Evolutionary conservation across 1,140 invertebrate species (phyloP).

Genomic region (Macrotrachela quadricornifera): DNA sequence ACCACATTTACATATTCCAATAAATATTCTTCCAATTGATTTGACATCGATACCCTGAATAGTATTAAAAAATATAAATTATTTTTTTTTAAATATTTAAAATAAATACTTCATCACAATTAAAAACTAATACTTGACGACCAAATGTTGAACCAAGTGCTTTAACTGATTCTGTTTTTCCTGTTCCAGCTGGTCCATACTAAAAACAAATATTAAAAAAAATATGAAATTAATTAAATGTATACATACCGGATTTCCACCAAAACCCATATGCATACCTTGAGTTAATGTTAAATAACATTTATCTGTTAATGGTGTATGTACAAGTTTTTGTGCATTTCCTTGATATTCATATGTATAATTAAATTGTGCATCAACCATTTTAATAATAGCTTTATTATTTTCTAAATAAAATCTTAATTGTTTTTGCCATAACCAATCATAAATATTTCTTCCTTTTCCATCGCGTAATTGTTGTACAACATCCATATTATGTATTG

Average conservation of each 20-base stretch:
- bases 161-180: slow-evolving; percentile 92
- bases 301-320: slow-evolving; percentile 75
- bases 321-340: slow-evolving; percentile 64
- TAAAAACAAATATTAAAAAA: too few species aligned
- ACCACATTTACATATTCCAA: slow-evolving; percentile 70
- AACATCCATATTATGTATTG: slow-evolving; percentile 66
- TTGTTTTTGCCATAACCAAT: slow-evolving; percentile 88
- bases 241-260: slow-evolving; percentile 62
- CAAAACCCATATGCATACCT: slow-evolving; percentile 76
- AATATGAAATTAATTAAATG: too few species aligned
- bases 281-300: slow-evolving; percentile 85
- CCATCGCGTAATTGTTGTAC: slow-evolving; percentile 50
- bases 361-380: slow-evolving; percentile 70
- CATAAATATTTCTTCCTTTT: slow-evolving; percentile 39
- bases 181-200: slow-evolving; percentile 91
- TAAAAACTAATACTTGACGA: slow-evolving; percentile 78
- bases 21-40: slow-evolving; percentile 73
- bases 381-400: slow-evolving; percentile 31
- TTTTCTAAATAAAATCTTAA: slow-evolving; percentile 40
- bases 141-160: slow-evolving; percentile 68
- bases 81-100: background rate
- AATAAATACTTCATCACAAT: slow-evolving; percentile 75
- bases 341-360: slow-evolving; percentile 97
- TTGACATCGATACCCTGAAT: slow-evolving; percentile 65
- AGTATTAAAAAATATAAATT: too few species aligned